Evolutionary conservation across 1,140 invertebrate genomes (phyloP).

Genomic region (Batillaria attramentaria): DNA sequence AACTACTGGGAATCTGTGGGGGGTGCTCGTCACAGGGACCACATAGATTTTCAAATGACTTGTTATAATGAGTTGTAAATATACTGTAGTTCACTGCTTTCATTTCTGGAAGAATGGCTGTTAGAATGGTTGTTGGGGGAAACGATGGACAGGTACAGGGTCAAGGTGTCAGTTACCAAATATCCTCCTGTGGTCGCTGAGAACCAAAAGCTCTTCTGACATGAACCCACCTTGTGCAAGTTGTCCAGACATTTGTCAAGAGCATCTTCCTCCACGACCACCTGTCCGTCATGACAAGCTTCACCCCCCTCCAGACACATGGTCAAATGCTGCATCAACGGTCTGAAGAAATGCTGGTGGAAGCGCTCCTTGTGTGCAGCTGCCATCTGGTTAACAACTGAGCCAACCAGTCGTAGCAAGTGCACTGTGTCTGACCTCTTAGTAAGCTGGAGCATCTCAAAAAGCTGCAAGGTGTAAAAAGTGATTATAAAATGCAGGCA

Average conservation of each 20-base stretch:
- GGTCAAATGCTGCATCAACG: slow-evolving; percentile 6
- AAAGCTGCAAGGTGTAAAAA: neutral
- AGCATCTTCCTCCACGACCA: slow-evolving; percentile 40
- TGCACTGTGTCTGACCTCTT: neutral
- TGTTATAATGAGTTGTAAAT: no score
- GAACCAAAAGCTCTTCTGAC: no score
- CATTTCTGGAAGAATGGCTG: no score
- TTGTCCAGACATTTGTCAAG: slow-evolving; percentile 48
- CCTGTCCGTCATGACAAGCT: neutral
- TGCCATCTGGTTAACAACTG: slow-evolving; percentile 9
- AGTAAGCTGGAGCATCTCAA: slow-evolving; percentile 3
- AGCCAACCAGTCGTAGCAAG: neutral
- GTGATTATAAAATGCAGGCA: no score
- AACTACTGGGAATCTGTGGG: no score
- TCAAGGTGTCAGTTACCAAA: no score
- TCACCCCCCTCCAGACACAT: neutral
- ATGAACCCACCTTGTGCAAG: slow-evolving; percentile 46
- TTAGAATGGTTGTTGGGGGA: no score
- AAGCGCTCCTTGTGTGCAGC: slow-evolving; percentile 4
- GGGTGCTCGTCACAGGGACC: no score
- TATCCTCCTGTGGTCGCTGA: no score
- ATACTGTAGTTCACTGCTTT: no score
- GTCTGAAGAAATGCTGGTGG: neutral
- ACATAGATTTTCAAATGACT: no score
- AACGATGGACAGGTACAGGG: no score